phyloP scores from a whole-genome alignment of 2,888 invertebrate species.

The Nowickia ferox region DNA sequence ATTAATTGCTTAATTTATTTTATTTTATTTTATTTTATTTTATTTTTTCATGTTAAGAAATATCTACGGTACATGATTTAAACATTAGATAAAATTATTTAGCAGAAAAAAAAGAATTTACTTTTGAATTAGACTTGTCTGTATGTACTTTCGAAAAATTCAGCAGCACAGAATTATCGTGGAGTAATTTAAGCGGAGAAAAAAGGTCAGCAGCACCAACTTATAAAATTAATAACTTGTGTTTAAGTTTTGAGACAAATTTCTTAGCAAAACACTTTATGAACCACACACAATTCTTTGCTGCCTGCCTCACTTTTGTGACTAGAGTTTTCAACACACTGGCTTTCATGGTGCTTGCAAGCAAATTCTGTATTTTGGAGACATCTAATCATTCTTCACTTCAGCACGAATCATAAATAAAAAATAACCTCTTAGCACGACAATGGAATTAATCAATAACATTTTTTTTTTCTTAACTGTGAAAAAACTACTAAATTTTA shows the following conservation, averaged over 20 bases:
- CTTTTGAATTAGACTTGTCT: slow-evolving; percentile 41
- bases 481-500: not conserved
- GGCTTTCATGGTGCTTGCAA: not conserved
- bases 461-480: slow-evolving; percentile 45
- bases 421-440: slow-evolving; percentile 69
- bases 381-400: slow-evolving; percentile 72
- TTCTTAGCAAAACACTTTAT: slow-evolving; percentile 59
- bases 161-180: slow-evolving; percentile 13
- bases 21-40: slow-evolving; percentile 62
- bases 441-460: slow-evolving; percentile 71
- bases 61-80: slow-evolving; percentile 59
- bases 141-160: slow-evolving; percentile 61
- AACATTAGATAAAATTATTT: slow-evolving; percentile 63
- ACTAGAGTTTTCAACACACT: slow-evolving; percentile 62
- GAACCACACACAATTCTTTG: slow-evolving; percentile 29
- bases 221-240: slow-evolving; percentile 51
- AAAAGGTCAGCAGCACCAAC: slow-evolving; percentile 59
- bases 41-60: slow-evolving; percentile 60
- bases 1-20: slow-evolving; percentile 70
- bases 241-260: slow-evolving; percentile 52
- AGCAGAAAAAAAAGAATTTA: slow-evolving; percentile 3
- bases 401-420: slow-evolving; percentile 72
- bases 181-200: slow-evolving; percentile 4
- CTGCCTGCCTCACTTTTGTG: slow-evolving; percentile 26
- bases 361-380: slow-evolving; percentile 27